These are phyloP conservation scores for Austrofundulus limnaeus DNA, from an alignment of 2,113 vertebrate species.

Conservation along the genomic window DNA sequence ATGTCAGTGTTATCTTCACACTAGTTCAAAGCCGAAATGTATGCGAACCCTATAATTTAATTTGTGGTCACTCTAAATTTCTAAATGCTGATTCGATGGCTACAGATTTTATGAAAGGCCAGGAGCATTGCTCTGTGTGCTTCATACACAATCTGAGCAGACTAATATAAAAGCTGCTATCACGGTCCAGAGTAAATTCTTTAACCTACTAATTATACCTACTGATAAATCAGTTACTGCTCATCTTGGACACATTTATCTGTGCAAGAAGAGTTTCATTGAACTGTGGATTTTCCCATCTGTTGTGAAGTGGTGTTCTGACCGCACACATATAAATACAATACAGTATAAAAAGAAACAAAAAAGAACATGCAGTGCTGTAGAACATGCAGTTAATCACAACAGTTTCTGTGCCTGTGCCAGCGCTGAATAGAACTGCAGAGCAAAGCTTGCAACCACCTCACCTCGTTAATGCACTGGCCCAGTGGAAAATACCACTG, in stretches of 20 bases:
- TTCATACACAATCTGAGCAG: slow-evolving; percentile 10
- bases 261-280: background rate
- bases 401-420: slow-evolving; percentile 43
- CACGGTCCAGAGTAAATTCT: slow-evolving; percentile 9
- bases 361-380: no score
- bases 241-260: slow-evolving; percentile 2
- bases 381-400: slow-evolving; percentile 28
- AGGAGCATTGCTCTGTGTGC: slow-evolving; percentile 12
- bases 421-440: slow-evolving; percentile 22
- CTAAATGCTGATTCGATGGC: no score
- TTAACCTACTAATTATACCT: background rate
- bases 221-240: slow-evolving; percentile 7
- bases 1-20: background rate
- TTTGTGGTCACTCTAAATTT: background rate
- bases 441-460: slow-evolving; percentile 30
- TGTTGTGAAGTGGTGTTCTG: background rate
- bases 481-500: slow-evolving; percentile 62
- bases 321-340: background rate
- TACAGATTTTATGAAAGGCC: no score
- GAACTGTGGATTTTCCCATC: background rate
- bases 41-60: no score
- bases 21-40: no score
- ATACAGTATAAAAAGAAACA: background rate
- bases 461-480: slow-evolving; percentile 19
- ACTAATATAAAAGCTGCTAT: no score